These are phyloP conservation scores for Gibbula magus DNA, from an alignment of 2,888 invertebrate species.

Conservation along the genomic window DNA sequence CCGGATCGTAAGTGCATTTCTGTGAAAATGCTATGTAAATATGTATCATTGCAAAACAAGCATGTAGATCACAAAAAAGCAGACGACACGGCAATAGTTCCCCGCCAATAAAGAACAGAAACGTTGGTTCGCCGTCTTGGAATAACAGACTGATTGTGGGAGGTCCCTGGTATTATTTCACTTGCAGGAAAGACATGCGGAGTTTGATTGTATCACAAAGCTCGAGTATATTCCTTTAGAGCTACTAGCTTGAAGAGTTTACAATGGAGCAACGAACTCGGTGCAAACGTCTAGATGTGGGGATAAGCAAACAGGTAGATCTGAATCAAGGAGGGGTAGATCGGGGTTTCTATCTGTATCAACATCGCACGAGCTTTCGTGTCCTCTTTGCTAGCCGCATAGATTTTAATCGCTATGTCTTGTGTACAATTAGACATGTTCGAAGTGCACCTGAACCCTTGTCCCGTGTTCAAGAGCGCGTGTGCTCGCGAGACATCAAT, in stretches of 20 bases:
- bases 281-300: not conserved
- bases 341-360: not conserved
- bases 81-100: not conserved
- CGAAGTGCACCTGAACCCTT: not conserved
- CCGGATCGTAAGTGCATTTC: not conserved
- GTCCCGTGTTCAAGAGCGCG: no score
- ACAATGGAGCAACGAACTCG: not conserved
- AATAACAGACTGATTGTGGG: not conserved
- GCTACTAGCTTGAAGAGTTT: not conserved
- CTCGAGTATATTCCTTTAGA: not conserved
- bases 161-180: not conserved
- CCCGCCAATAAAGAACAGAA: not conserved
- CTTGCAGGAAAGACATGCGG: not conserved
- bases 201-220: not conserved
- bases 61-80: not conserved
- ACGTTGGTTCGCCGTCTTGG: not conserved
- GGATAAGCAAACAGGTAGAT: not conserved
- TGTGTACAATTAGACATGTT: not conserved
- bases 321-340: not conserved
- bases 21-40: not conserved
- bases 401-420: not conserved
- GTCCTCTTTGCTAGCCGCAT: not conserved
- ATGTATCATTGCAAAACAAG: not conserved
- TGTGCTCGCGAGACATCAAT: no score
- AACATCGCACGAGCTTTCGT: not conserved